Base-by-base conservation (phyloP, 2,113 vertebrate species). In the Lophochroa leadbeateri region DNA sequence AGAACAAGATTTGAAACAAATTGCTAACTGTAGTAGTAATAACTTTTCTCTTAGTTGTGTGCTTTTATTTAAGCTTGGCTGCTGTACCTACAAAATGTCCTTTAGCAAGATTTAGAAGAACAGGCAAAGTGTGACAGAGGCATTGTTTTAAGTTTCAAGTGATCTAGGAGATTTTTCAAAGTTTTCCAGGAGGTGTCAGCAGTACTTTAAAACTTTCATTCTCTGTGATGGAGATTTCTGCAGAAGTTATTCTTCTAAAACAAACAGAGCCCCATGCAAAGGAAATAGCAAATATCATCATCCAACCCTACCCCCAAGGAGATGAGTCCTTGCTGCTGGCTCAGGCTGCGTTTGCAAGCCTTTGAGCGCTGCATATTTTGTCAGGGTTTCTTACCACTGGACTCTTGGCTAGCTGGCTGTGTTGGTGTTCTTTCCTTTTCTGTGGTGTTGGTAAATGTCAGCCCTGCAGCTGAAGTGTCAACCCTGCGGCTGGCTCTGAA, bases 101-200 rank as follows among this genome's bases (percentile, higher is more conserved):
- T 92, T 88, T 39, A 72, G 37, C 37, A 86, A 76, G 31, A 61
- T 86, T 72, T 84, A 65, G 70, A 92, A 81, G 52, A 78, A 23
- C 27, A 47, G 17, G 15, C 7, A 60, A 52, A 68, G 4, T 20
- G 13, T 29, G 28, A 41, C 17, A 76, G n/a, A 84, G 17, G 6
- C 29, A 35, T 37, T 4, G 2, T 29, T 81, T 84, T 74, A 65
- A 65, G 64, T 93, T 93, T 55, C 29, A 88, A 65, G 50, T 50
- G 39, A 72, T 60, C 37, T 16, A 46, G 31, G 29, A 92, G 60
- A 9, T 68, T 96, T 95, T 86, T 93, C 90, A 78, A 9, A 74
- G 52, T 86, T 96, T 97, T 94, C 92, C 86, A 91, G 90, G 94
- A 91, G 95, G 11, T 92, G 83, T 92, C 83, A 96, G 86, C 74